These are phyloP conservation scores for Formica aserva DNA, from an alignment of 2,888 invertebrate genomes.

Conservation along the genomic window DNA sequence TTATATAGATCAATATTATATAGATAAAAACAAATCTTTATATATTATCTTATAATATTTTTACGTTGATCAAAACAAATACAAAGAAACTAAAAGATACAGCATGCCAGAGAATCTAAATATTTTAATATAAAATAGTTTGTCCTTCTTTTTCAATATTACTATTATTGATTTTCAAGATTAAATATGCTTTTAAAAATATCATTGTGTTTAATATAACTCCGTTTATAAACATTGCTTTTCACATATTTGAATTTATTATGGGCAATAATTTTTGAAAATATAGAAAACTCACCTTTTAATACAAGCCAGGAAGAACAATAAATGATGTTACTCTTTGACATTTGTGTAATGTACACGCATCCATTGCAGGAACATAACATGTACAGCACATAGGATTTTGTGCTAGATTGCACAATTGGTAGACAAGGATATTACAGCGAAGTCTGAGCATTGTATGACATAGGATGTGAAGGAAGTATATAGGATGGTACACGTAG, in stretches of 20 bases:
- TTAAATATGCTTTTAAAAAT: constrained; percentile 10
- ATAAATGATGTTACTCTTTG: constrained; percentile 79
- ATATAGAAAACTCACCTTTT: constrained; percentile 81
- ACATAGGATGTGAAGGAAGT: constrained; percentile 73
- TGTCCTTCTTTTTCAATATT: background rate
- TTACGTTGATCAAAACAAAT: background rate
- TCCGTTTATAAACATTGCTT: background rate
- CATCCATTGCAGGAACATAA: constrained; percentile 72
- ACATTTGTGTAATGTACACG: constrained; percentile 71
- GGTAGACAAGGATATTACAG: constrained; percentile 69
- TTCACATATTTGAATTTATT: constrained; percentile 27
- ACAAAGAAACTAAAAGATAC: background rate
- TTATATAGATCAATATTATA: background rate
- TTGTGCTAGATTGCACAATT: constrained; percentile 70
- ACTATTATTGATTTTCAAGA: background rate
- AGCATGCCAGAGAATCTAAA: background rate
- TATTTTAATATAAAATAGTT: constrained; percentile 10
- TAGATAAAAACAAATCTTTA: background rate
- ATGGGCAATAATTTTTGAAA: constrained; percentile 33
- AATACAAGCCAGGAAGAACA: constrained; percentile 81
- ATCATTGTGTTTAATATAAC: background rate
- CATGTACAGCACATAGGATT: constrained; percentile 67
- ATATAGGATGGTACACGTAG: constrained; percentile 79
- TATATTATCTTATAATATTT: background rate
- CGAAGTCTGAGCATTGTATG: constrained; percentile 69